Conservation (phyloP, 2,888 invertebrate genomes). For the Machimus atricapillus region DNA sequence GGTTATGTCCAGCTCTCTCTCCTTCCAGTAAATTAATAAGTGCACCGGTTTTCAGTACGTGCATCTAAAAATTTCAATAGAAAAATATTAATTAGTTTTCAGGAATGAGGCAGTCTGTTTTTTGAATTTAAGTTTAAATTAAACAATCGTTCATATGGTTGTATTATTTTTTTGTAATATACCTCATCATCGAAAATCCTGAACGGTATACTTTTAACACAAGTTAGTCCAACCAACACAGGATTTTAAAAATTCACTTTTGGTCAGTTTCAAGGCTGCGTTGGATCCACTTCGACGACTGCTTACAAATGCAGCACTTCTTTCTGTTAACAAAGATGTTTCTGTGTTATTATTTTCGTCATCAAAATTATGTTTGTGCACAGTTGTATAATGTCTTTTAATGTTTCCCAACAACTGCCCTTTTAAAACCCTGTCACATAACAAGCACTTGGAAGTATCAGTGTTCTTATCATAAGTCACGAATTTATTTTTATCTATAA, state of each 20-base stretch:
- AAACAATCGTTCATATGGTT: conserved; percentile 30
- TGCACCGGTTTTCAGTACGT: too few relatives aligned
- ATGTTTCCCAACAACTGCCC: neutral
- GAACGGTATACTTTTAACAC: conserved; percentile 35
- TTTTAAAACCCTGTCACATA: neutral
- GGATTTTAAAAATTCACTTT: conserved; percentile 32
- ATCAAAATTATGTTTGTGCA: neutral
- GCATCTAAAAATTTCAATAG: too few relatives aligned
- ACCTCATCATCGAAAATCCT: conserved; percentile 32
- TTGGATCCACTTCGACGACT: neutral
- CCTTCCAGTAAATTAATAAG: too few relatives aligned
- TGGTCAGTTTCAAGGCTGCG: neutral
- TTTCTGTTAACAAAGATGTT: neutral
- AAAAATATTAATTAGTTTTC: too few relatives aligned
- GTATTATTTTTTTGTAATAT: conserved; percentile 36
- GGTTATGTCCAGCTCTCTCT: too few relatives aligned
- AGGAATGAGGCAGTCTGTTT: too few relatives aligned
- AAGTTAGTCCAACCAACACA: conserved; percentile 31
- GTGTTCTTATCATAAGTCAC: neutral
- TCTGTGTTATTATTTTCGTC: neutral
- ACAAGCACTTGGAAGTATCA: neutral
- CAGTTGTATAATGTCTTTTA: neutral
- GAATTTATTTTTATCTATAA: conserved; percentile 1
- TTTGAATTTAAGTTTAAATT: conserved; percentile 28
- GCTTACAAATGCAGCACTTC: neutral